Conservation (phyloP, 1,140 invertebrate genomes). For the Pseudomyrmex gracilis region DNA sequence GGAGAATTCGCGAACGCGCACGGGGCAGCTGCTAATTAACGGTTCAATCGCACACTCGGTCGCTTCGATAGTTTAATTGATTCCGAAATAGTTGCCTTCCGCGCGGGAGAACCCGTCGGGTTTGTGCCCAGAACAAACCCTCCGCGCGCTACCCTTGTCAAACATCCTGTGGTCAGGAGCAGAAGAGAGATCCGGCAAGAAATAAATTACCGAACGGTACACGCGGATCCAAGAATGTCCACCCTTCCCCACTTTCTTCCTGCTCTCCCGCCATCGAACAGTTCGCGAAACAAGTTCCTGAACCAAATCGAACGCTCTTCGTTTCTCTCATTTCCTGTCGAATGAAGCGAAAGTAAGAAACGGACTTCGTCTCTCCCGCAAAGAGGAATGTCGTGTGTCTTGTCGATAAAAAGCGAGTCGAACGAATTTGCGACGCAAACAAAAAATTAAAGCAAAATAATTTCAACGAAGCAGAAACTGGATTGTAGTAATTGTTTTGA, state of each 20-base stretch:
- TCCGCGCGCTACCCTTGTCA: conserved; percentile 67
- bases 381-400: neutral
- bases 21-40: conserved; percentile 75
- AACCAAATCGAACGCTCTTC: conserved; percentile 64
- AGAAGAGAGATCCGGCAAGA: conserved; percentile 77
- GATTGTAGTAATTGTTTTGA: conserved; percentile 9
- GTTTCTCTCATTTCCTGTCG: conserved; percentile 44
- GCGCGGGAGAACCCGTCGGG: conserved; percentile 51
- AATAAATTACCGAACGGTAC: conserved; percentile 80
- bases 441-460: neutral
- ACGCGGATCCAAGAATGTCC: conserved; percentile 75
- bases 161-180: conserved; percentile 75
- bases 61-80: conserved; percentile 83
- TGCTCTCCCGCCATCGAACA: conserved; percentile 47
- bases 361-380: conserved; percentile 40
- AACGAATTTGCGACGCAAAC: neutral
- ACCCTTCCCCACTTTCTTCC: conserved; percentile 67
- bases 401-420: conserved; percentile 24
- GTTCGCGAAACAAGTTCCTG: conserved; percentile 64
- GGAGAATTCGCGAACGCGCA: conserved; percentile 12
- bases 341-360: conserved; percentile 47
- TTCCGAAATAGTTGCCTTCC: conserved; percentile 82
- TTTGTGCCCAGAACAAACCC: conserved; percentile 71
- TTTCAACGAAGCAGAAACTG: neutral
- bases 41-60: conserved; percentile 71